Conservation (phyloP, 2,113 vertebrate species). For the Limanda limanda region DNA sequence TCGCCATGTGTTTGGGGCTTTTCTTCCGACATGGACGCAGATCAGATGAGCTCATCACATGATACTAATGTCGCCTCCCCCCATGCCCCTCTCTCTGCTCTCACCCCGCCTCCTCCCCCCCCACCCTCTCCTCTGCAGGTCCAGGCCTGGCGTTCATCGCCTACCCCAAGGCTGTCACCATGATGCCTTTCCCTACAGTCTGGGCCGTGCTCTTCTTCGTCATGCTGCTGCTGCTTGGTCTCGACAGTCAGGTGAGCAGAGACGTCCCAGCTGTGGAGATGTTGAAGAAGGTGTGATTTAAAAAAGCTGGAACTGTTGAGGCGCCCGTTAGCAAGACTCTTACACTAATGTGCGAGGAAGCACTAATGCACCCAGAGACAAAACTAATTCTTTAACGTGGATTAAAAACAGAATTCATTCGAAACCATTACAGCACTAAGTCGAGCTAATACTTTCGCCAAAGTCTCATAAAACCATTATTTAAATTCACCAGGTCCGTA, state of each 20-base stretch:
- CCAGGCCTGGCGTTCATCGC: constrained; percentile 98
- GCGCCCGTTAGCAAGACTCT: not conserved
- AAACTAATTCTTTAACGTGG: too few relatives aligned
- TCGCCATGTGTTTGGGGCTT: constrained; percentile 28
- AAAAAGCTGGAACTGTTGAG: not conserved
- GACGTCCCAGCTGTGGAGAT: not conserved
- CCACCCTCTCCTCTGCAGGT: constrained; percentile 83
- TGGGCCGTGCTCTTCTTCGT: constrained; percentile 99
- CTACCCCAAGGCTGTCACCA: constrained; percentile 97
- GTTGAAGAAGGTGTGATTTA: not conserved
- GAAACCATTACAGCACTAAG: too few relatives aligned
- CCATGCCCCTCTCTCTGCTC: constrained; percentile 47
- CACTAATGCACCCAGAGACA: not conserved
- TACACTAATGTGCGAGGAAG: too few relatives aligned
- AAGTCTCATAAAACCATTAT: too few relatives aligned
- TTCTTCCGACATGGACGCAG: constrained; percentile 54
- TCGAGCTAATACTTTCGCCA: too few relatives aligned
- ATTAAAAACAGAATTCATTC: too few relatives aligned
- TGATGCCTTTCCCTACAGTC: constrained; percentile 98
- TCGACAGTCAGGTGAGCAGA: constrained; percentile 96
- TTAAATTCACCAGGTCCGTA: too few relatives aligned
- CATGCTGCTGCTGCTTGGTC: constrained; percentile 99
- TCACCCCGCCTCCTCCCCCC: constrained; percentile 39
- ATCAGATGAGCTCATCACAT: constrained; percentile 58
- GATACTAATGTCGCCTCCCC: constrained; percentile 56